phyloP scores from a whole-genome alignment of 2,797 vertebrate species.

The Gymnothorax reevesii region DNA sequence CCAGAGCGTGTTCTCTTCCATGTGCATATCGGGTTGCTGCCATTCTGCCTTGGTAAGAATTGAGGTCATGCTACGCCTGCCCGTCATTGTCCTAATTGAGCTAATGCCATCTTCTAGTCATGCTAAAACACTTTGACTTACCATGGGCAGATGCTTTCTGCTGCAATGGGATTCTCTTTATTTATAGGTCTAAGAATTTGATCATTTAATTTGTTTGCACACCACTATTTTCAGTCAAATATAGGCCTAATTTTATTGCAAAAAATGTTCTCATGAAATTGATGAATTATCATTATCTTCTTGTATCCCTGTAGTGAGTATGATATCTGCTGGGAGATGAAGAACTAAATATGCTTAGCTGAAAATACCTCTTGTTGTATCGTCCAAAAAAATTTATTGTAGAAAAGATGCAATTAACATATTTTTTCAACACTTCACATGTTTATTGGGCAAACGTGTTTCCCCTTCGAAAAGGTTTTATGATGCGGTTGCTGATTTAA shows the following conservation, averaged over 20 bases:
- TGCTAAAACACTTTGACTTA: conserved; percentile 1
- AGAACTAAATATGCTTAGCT: background rate
- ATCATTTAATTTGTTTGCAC: background rate
- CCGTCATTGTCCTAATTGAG: conserved; percentile 22
- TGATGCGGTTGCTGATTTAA: no score
- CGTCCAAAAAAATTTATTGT: background rate
- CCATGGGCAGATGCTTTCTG: background rate
- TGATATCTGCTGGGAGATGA: no score
- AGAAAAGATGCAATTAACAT: no score
- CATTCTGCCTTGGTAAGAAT: conserved; percentile 13
- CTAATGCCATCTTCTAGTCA: background rate
- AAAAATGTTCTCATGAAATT: background rate
- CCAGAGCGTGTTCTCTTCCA: conserved; percentile 26
- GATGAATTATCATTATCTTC: background rate
- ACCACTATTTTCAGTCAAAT: background rate
- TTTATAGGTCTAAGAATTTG: background rate
- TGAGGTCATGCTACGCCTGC: conserved; percentile 17
- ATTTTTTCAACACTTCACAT: background rate
- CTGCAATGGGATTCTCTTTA: background rate
- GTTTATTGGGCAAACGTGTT: background rate
- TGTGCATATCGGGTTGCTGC: conserved; percentile 25
- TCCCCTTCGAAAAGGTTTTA: no score
- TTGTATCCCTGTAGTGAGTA: no score
- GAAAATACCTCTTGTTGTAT: background rate
- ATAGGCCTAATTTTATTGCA: background rate